Percentiles rank a stretch among this genome's conserved stretches.
Evolutionary conservation across 2,797 vertebrate genomes (phyloP).

Genomic region (Microctenopoma lineatum): DNA sequence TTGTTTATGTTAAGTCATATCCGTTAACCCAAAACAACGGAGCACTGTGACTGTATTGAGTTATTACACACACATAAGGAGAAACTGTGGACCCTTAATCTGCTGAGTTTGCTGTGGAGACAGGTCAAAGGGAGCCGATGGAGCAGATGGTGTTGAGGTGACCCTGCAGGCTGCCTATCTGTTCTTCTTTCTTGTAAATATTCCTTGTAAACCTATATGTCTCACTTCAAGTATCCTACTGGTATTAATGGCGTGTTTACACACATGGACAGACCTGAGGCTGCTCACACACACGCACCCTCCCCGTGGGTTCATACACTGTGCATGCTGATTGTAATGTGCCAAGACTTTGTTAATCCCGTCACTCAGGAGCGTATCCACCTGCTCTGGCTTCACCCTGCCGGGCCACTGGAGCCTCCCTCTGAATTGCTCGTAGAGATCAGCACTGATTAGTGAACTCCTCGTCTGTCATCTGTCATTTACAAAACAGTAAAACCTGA

Average conservation of each 20-base stretch:
- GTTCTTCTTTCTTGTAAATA: slow-evolving; percentile 61
- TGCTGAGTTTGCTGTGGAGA: slow-evolving; percentile 56
- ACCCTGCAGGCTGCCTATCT: slow-evolving; percentile 67
- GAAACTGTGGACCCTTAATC: slow-evolving; percentile 25
- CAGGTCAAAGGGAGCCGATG: slow-evolving; percentile 64
- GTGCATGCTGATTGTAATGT: slow-evolving; percentile 64
- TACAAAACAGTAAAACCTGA: slow-evolving; percentile 25
- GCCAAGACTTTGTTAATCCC: slow-evolving; percentile 75
- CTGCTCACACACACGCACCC: slow-evolving; percentile 23
- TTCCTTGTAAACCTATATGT: slow-evolving; percentile 28
- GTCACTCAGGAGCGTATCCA: slow-evolving; percentile 68
- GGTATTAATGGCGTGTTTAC: slow-evolving; percentile 49
- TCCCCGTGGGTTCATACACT: slow-evolving; percentile 57
- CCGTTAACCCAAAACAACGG: neutral
- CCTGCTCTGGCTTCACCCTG: slow-evolving; percentile 61
- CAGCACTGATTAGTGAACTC: slow-evolving; percentile 65
- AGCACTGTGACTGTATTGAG: neutral
- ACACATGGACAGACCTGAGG: slow-evolving; percentile 62
- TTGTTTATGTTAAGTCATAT: no score
- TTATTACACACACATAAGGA: slow-evolving; percentile 19
- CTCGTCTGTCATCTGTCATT: slow-evolving; percentile 58
- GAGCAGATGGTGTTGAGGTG: slow-evolving; percentile 74
- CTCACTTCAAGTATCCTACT: slow-evolving; percentile 43
- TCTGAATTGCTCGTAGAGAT: slow-evolving; percentile 65
- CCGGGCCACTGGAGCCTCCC: slow-evolving; percentile 54